Evolutionary conservation across 2,888 invertebrate species (phyloP).

Genomic region (Dryobotodes eremita): DNA sequence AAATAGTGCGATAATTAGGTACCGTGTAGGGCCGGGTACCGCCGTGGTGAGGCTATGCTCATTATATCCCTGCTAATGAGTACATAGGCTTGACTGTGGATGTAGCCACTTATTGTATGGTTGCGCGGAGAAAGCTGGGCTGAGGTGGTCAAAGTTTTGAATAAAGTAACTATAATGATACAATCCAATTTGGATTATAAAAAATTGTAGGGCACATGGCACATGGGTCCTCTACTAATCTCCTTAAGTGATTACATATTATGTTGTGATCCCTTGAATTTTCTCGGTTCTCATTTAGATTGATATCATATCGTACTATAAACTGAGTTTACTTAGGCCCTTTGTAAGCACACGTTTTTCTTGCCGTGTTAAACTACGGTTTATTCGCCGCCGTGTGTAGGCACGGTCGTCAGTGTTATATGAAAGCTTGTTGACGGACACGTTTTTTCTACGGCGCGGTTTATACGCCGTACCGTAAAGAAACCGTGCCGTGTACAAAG

Average conservation of each 20-base stretch:
- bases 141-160: slow-evolving; percentile 21
- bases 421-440: no score
- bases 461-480: no score
- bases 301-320: no score
- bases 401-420: no score
- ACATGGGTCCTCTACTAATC: background rate
- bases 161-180: background rate
- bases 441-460: no score
- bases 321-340: background rate
- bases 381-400: no score
- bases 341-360: no score
- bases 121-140: slow-evolving; percentile 14
- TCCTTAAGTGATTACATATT: background rate
- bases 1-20: slow-evolving; percentile 67
- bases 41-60: slow-evolving; percentile 47
- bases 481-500: no score
- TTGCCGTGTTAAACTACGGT: no score
- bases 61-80: slow-evolving; percentile 67
- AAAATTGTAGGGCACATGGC: slow-evolving; percentile 11
- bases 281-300: background rate
- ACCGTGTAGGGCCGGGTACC: slow-evolving; percentile 57
- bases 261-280: background rate
- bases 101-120: slow-evolving; percentile 46
- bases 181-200: slow-evolving; percentile 6
- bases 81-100: slow-evolving; percentile 52